These are phyloP conservation scores for Gasterosteus aculeatus DNA, from an alignment of 2,113 vertebrate genomes.

Conservation along the genomic window DNA sequence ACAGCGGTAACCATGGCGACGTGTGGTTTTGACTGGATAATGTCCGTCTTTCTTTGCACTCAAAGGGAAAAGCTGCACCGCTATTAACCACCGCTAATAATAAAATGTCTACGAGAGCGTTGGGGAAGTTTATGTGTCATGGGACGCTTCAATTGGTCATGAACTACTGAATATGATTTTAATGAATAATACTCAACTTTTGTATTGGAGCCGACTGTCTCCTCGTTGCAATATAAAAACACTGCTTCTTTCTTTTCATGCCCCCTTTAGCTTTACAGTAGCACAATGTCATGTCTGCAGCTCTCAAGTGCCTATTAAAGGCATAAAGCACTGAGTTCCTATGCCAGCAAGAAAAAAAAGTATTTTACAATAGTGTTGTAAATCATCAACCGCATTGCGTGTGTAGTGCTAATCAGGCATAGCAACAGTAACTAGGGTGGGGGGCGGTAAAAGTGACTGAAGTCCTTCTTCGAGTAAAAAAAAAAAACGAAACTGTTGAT, in stretches of 20 bases:
- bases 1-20: constrained; percentile 55
- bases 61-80: background rate
- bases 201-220: background rate
- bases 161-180: background rate
- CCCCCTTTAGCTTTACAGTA: too few relatives aligned
- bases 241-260: too few relatives aligned
- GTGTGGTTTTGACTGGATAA: constrained; percentile 30
- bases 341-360: too few relatives aligned
- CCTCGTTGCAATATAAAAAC: background rate
- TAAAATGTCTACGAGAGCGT: background rate
- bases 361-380: background rate
- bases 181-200: background rate
- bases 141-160: background rate
- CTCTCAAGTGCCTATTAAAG: too few relatives aligned
- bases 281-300: too few relatives aligned
- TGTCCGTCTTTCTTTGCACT: background rate
- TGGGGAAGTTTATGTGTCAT: background rate
- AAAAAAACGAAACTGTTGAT: background rate
- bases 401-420: background rate
- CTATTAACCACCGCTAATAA: constrained; percentile 15
- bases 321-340: too few relatives aligned
- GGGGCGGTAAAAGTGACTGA: background rate
- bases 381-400: background rate
- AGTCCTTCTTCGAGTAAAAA: background rate
- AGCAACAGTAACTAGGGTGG: background rate